phyloP scores from a whole-genome alignment of 2,797 vertebrate genomes.

The Gastrophryne carolinensis region DNA sequence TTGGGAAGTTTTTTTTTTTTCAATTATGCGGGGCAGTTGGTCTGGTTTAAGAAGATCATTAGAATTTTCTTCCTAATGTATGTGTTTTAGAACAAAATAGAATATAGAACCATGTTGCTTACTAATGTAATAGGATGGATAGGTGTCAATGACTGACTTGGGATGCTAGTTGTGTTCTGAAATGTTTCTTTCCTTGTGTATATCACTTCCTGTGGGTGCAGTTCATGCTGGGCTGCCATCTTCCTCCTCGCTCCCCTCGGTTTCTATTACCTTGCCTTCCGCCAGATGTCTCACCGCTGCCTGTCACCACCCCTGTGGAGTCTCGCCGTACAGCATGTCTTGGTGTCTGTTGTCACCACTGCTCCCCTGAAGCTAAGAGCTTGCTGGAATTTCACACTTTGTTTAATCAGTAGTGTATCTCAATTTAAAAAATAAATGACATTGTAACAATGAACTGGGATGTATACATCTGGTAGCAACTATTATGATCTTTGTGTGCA shows the following conservation, averaged over 20 bases:
- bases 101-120: no score
- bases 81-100: no score
- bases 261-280: conserved; percentile 69
- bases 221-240: conserved; percentile 69
- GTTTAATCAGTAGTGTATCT: conserved; percentile 56
- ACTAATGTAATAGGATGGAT: background rate
- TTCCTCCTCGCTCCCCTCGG: conserved; percentile 63
- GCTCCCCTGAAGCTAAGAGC: conserved; percentile 66
- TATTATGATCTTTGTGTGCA: no score
- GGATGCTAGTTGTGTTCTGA: background rate
- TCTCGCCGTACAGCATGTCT: conserved; percentile 49
- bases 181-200: background rate
- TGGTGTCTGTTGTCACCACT: conserved; percentile 61
- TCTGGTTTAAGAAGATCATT: no score
- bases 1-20: no score
- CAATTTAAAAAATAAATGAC: background rate
- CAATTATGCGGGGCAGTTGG: no score
- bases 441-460: no score
- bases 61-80: no score
- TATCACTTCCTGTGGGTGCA: conserved; percentile 60
- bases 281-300: conserved; percentile 74
- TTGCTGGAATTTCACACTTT: conserved; percentile 66
- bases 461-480: no score
- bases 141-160: background rate
- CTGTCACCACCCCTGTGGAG: conserved; percentile 58